Evolutionary conservation across 2,113 vertebrate species (phyloP).

Genomic region (Desmodus rotundus): DNA sequence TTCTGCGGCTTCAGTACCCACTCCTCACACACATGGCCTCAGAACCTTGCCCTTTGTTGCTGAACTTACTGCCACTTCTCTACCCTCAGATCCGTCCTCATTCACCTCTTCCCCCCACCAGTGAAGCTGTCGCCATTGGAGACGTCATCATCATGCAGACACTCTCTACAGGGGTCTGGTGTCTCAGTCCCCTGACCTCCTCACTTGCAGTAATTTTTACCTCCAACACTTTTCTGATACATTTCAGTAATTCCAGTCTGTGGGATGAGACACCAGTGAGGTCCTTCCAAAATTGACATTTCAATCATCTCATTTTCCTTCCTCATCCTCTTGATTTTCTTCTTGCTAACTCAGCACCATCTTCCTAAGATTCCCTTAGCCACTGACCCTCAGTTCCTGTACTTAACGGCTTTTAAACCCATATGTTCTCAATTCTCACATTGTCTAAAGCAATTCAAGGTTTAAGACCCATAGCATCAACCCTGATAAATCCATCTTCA

Average conservation of each 20-base stretch:
- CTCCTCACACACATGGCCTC: neutral
- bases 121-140: neutral
- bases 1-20: neutral
- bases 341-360: neutral
- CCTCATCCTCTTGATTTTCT: neutral
- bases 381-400: neutral
- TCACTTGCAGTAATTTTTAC: neutral
- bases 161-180: neutral
- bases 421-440: neutral
- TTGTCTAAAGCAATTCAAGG: neutral
- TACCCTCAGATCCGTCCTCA: neutral
- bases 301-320: neutral
- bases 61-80: too few species aligned
- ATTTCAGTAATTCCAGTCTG: neutral
- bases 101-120: neutral
- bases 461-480: neutral
- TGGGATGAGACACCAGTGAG: too few species aligned
- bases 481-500: neutral
- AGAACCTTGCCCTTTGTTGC: fast-evolving
- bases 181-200: neutral
- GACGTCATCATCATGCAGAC: neutral
- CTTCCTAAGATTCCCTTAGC: neutral
- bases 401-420: neutral
- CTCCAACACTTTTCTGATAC: neutral
- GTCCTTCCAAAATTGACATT: too few species aligned